phyloP scores from a whole-genome alignment of 2,797 vertebrate species.

The Phoebastria nigripes region DNA sequence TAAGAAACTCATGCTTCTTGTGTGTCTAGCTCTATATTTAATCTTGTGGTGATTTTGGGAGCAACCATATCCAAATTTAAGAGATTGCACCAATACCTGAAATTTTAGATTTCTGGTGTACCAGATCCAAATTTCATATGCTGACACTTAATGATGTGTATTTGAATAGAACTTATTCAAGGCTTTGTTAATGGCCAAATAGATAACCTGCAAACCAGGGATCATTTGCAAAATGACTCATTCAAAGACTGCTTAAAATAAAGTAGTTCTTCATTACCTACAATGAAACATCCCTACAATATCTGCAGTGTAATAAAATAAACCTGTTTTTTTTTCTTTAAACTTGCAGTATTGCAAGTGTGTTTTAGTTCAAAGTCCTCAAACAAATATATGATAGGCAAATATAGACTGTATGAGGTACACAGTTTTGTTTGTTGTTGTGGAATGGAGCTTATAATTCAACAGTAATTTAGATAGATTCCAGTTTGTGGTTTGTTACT shows the following conservation, averaged over 20 bases:
- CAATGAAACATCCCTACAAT: background rate
- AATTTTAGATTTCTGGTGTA: background rate
- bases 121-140: background rate
- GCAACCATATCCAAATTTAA: background rate
- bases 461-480: conserved; percentile 25
- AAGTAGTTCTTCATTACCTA: background rate
- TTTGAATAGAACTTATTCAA: background rate
- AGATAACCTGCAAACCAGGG: background rate
- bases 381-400: background rate
- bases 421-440: background rate
- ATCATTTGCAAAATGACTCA: background rate
- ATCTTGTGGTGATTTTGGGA: background rate
- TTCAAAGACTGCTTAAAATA: background rate
- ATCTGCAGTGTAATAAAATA: background rate
- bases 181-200: background rate
- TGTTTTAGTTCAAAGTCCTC: background rate
- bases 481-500: conserved; percentile 35
- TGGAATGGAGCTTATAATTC: conserved; percentile 17
- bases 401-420: background rate
- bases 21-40: background rate
- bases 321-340: background rate
- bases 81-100: background rate
- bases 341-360: background rate
- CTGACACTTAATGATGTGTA: background rate
- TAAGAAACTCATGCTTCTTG: background rate